Percentiles rank a stretch among this genome's conserved stretches.
These are phyloP conservation scores for Tadarida brasiliensis DNA, from an alignment of 2,797 vertebrate species.

Conservation along the genomic window DNA sequence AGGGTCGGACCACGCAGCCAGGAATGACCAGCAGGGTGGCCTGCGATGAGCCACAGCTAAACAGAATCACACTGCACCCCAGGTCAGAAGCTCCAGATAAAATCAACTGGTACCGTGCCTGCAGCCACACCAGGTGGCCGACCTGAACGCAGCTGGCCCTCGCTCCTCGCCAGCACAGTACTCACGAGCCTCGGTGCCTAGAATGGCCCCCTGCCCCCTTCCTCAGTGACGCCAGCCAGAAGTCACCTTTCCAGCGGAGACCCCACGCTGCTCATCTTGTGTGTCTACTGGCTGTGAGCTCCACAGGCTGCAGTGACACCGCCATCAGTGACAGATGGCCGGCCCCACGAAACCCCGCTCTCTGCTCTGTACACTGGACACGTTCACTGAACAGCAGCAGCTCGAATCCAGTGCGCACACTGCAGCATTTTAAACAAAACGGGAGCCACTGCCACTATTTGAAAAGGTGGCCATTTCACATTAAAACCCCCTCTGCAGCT, in stretches of 20 bases:
- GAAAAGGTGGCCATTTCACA: not conserved
- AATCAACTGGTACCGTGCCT: not conserved
- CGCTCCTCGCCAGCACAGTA: no score
- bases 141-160: not conserved
- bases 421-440: not conserved
- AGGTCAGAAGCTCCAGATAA: not conserved
- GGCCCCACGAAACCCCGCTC: no score
- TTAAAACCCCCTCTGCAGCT: not conserved
- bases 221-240: not conserved
- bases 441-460: not conserved
- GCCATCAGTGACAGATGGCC: no score
- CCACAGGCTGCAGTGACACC: no score
- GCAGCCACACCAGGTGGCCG: not conserved
- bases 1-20: not conserved
- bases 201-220: no score
- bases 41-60: not conserved
- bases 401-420: no score
- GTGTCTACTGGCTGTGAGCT: no score
- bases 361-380: no score
- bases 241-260: not conserved
- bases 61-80: not conserved
- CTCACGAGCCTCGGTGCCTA: not conserved
- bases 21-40: not conserved
- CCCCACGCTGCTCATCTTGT: accelerated
- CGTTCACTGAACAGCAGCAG: no score